Conservation (phyloP, 2,113 vertebrate genomes). For the Polyodon spathula region DNA sequence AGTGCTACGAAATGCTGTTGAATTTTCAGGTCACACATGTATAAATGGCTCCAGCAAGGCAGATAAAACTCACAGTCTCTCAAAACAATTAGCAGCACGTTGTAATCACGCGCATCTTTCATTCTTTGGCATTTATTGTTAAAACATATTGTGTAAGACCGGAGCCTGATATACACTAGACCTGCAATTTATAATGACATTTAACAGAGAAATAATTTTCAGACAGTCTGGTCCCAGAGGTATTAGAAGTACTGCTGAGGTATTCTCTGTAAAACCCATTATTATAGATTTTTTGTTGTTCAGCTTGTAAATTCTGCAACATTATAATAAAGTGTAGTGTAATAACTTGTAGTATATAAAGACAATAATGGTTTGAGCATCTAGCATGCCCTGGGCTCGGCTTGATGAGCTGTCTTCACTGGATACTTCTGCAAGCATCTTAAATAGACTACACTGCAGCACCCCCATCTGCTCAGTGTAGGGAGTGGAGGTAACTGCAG, state of each 20-base stretch:
- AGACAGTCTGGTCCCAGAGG: conserved; percentile 25
- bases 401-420: conserved; percentile 61
- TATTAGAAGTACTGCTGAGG: conserved; percentile 23
- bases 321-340: conserved; percentile 58
- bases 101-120: conserved; percentile 49
- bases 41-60: neutral
- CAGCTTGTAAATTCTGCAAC: conserved; percentile 55
- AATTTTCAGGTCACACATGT: neutral
- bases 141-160: conserved; percentile 23
- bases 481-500: conserved; percentile 21
- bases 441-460: conserved; percentile 69
- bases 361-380: conserved; percentile 72
- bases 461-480: conserved; percentile 64
- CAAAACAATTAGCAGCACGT: conserved; percentile 2
- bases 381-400: conserved; percentile 54
- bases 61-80: conserved; percentile 1
- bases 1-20: neutral
- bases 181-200: conserved; percentile 67
- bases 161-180: conserved; percentile 59
- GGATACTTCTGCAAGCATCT: conserved; percentile 55
- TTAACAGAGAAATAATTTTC: conserved; percentile 51
- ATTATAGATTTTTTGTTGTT: conserved; percentile 48
- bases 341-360: conserved; percentile 59
- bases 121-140: conserved; percentile 61
- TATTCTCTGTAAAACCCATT: conserved; percentile 52